These are phyloP conservation scores for Pampus argenteus DNA, from an alignment of 2,797 vertebrate genomes.

Conservation along the genomic window DNA sequence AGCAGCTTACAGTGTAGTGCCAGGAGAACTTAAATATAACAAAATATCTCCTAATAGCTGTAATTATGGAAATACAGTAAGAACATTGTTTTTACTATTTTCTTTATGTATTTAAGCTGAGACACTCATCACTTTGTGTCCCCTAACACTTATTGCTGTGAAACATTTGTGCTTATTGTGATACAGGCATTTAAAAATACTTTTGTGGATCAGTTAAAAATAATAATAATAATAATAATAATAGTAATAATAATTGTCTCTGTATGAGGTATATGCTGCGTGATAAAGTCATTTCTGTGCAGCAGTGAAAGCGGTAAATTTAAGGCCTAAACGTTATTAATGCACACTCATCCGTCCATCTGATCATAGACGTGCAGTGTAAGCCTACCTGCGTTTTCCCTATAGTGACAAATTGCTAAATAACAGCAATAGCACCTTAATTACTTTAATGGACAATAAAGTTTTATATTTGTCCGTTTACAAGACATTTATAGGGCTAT, in stretches of 20 bases:
- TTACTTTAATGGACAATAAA: constrained; percentile 82
- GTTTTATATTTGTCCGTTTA: constrained; percentile 84
- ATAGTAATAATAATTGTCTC: background rate
- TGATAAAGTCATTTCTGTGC: background rate
- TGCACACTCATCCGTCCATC: background rate
- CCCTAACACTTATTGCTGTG: background rate
- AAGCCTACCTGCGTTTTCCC: constrained; percentile 27
- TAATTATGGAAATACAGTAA: background rate
- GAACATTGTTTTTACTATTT: background rate
- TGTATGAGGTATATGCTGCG: background rate
- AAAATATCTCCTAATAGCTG: background rate
- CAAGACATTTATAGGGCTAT: constrained; percentile 96
- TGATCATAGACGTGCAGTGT: background rate
- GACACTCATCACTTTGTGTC: too few relatives aligned
- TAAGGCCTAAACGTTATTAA: background rate
- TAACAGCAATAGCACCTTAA: constrained; percentile 72
- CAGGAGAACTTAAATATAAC: background rate
- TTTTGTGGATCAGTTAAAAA: too few relatives aligned
- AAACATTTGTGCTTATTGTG: background rate
- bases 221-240: too few relatives aligned
- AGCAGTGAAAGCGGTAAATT: background rate
- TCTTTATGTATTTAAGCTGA: background rate
- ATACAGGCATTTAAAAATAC: background rate
- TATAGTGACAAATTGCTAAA: constrained; percentile 64
- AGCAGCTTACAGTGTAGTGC: background rate